A percentile compares a stretch with the other conserved stretches of the same genome.
Conservation (phyloP, 2,113 vertebrate genomes). For the Spheniscus mendiculus region DNA sequence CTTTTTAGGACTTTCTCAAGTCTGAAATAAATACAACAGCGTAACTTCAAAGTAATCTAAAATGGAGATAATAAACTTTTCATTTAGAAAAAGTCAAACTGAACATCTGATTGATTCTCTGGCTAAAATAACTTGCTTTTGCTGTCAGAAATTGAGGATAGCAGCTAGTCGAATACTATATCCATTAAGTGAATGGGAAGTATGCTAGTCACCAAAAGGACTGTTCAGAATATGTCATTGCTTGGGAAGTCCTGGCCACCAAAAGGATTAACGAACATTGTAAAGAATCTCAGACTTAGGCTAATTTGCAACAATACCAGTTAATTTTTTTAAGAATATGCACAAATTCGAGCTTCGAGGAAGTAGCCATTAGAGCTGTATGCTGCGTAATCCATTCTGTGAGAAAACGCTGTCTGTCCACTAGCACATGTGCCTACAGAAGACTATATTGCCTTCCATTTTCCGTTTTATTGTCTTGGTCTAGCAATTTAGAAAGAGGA, state of each 20-base stretch:
- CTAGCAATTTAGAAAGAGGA: neutral
- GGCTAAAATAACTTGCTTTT: neutral
- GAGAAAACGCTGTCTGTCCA: neutral
- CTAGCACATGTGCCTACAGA: neutral
- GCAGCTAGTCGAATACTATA: neutral
- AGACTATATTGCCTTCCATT: neutral
- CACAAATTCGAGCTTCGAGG: neutral
- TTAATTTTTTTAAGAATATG: neutral
- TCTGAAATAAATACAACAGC: neutral
- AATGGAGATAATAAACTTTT: neutral
- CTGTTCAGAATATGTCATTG: neutral
- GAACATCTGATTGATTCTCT: neutral
- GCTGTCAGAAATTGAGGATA: neutral
- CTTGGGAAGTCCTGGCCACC: neutral
- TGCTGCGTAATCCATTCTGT: neutral
- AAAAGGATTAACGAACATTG: neutral
- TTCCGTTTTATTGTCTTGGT: neutral
- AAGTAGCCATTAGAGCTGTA: neutral
- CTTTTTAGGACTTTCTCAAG: neutral
- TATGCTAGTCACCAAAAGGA: neutral
- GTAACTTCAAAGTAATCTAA: neutral
- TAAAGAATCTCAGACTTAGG: neutral
- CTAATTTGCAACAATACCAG: neutral
- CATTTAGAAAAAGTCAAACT: neutral
- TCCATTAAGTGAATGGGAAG: neutral